Evolutionary conservation across 1,140 invertebrate species (phyloP).

Genomic region (Aporrectodea caliginosa): DNA sequence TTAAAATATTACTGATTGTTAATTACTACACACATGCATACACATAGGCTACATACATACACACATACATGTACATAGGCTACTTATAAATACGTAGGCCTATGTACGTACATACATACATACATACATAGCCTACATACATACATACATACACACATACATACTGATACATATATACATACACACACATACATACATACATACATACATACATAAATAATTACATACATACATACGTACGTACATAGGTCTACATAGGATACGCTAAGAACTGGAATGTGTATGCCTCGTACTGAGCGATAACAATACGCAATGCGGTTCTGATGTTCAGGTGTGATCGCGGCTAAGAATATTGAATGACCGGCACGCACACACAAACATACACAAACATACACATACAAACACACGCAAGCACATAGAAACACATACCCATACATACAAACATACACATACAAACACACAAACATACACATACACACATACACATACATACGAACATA

Average conservation of each 20-base stretch:
- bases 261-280: not conserved
- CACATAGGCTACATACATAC: conserved; percentile 7
- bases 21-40: too few relatives aligned
- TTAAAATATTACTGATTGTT: too few relatives aligned
- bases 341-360: not conserved
- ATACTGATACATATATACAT: too few relatives aligned
- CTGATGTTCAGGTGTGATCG: not conserved
- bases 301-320: not conserved
- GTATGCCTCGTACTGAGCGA: not conserved
- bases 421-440: too few relatives aligned
- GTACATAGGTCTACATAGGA: not conserved
- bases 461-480: too few relatives aligned
- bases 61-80: not conserved
- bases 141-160: conserved; percentile 34
- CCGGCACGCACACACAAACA: too few relatives aligned
- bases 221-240: too few relatives aligned
- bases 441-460: too few relatives aligned
- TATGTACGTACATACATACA: conserved; percentile 21
- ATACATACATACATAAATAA: too few relatives aligned
- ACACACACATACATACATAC: conserved; percentile 33
- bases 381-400: too few relatives aligned
- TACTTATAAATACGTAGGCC: conserved; percentile 4
- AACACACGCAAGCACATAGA: too few relatives aligned
- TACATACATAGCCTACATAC: conserved; percentile 22
- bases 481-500: too few relatives aligned